Evolutionary conservation across 2,113 vertebrate genomes (phyloP).

Genomic region (Parotia lawesii): DNA sequence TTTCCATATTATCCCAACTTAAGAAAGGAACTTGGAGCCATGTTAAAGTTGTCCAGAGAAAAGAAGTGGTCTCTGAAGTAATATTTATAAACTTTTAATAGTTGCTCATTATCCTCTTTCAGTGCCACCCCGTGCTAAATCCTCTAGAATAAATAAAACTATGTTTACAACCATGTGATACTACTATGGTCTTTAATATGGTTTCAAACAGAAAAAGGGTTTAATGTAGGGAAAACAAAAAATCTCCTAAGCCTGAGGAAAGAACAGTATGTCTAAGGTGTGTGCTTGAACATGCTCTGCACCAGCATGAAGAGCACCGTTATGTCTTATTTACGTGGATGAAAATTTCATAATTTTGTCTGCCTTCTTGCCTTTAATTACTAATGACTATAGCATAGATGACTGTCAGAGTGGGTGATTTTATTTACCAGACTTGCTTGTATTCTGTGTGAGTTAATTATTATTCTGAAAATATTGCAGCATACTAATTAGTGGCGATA

Average conservation of each 20-base stretch:
- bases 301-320: too few species aligned
- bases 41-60: neutral
- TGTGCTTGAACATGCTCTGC: fast-evolving
- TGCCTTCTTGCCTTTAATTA: neutral
- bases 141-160: neutral
- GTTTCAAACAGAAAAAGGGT: neutral
- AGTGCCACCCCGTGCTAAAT: neutral
- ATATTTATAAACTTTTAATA: neutral
- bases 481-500: neutral
- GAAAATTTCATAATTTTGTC: neutral
- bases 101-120: fast-evolving
- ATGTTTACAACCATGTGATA: neutral
- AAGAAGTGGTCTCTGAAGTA: neutral
- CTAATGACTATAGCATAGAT: neutral
- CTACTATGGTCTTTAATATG: neutral
- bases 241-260: neutral
- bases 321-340: neutral
- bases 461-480: neutral
- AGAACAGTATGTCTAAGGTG: neutral
- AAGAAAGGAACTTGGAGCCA: neutral
- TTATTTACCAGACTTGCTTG: neutral
- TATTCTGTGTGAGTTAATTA: neutral
- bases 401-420: neutral
- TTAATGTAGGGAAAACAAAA: neutral
- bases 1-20: neutral